Base-by-base conservation (phyloP, 2,888 invertebrate genomes). In the Brenthis daphne region DNA sequence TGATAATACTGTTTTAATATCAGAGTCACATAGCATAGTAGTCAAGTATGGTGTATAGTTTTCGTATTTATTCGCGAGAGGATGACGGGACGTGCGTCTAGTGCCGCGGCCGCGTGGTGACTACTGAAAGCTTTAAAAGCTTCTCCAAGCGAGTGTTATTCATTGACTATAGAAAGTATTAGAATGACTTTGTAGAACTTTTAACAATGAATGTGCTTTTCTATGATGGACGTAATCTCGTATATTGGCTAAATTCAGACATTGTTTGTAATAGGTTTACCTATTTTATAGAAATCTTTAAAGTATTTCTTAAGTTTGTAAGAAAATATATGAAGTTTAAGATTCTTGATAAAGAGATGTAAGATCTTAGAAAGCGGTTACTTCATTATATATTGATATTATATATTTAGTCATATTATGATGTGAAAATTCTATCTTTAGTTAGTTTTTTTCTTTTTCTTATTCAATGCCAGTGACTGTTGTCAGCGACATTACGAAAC, bases 1-100 rank as follows among this genome's bases (percentile, higher is more conserved):
- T 63, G 47, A 67, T 58, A 64, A 69, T 29, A 51, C 64, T 47
- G 24, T 13, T 29, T 60, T 63, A 64, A 43, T 61, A 54, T 56
- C 53, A 43, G 24, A 73, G 57, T 71, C 70, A 74, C 69, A 68
- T 73, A 66, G 66, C 75, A 75, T 75, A 77, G 64, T 73, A 74
- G 43, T 66, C 73, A 71, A 66, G 66, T 73, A 66, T 64, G 29
- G 48, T 11, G 14, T 50, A 50, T 16, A 56, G 48, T 50, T 71
- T 33, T 72, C 73, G 73, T 72, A 61, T 64, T 61, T 67, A 70
- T 64, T 58, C 48, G 29, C 60, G 67, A 56, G n/a, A 8, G 16
- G 61, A n/a, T 57, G 54, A 64, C n/a, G 61, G 50, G 54, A 68
- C 76, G 74, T 72, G 69, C 74, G 60, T 67, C 64, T 72, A 16